A percentile compares a stretch with the other conserved stretches of the same genome.
These are phyloP conservation scores for Halocynthia aurantium DNA, from an alignment of 23 tunicate species.

Conservation along the genomic window DNA sequence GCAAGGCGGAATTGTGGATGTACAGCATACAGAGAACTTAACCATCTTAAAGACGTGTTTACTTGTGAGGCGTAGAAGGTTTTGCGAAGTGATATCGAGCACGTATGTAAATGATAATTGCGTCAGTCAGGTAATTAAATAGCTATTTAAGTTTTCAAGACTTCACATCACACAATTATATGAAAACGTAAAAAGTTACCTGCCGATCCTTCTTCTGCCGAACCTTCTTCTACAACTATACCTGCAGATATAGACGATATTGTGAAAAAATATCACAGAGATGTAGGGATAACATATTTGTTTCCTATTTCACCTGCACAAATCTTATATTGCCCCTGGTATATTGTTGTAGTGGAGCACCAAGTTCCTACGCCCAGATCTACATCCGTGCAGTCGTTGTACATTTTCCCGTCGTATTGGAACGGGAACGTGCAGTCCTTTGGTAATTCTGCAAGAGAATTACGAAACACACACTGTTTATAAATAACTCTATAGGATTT, in stretches of 20 bases:
- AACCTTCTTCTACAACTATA: slow-evolving; percentile 2
- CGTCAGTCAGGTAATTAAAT: no score
- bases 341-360: slow-evolving; percentile 73
- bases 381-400: slow-evolving; percentile 54
- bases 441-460: slow-evolving; percentile 13
- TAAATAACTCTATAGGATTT: no score
- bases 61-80: no score
- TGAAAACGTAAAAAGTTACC: background rate
- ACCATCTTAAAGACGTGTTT: no score
- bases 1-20: no score
- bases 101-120: no score
- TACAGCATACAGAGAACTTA: no score
- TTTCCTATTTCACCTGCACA: slow-evolving; percentile 61
- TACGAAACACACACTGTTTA: no score
- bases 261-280: background rate
- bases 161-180: background rate
- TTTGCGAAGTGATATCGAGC: no score
- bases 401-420: slow-evolving; percentile 80
- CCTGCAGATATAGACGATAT: background rate
- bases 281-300: background rate
- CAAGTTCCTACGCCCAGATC: slow-evolving; percentile 43
- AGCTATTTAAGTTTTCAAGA: no score
- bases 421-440: slow-evolving; percentile 60
- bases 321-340: slow-evolving; percentile 33
- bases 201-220: background rate